Evolutionary conservation across 1,140 invertebrate species (phyloP).

Genomic region (Anastrepha obliqua): DNA sequence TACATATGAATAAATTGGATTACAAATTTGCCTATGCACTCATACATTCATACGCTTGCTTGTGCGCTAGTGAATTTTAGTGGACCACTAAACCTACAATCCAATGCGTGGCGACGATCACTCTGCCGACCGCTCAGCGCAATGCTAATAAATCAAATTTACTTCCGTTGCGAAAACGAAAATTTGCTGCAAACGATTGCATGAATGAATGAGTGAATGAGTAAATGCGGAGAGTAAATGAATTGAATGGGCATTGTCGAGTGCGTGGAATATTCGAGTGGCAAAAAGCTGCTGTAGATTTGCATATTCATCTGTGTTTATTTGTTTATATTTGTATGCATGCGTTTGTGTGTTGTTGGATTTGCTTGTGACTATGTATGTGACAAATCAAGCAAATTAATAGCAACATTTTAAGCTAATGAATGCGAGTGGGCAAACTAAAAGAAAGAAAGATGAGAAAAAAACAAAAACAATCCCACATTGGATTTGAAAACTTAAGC

Average conservation of each 20-base stretch:
- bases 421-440: neutral
- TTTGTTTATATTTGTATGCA: neutral
- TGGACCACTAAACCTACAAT: constrained; percentile 25
- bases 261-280: constrained; percentile 42
- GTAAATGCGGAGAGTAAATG: neutral
- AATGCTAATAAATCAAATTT: constrained; percentile 48
- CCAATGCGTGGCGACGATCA: neutral
- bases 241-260: constrained; percentile 41
- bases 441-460: neutral
- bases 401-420: constrained; percentile 29
- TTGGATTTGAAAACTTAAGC: neutral
- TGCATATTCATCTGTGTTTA: neutral
- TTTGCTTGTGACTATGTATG: neutral
- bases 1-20: neutral
- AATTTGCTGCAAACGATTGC: neutral
- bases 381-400: constrained; percentile 25
- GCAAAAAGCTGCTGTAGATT: neutral
- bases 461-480: neutral
- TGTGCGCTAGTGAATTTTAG: neutral
- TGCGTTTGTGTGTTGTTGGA: neutral
- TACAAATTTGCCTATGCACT: neutral
- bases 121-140: neutral
- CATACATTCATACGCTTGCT: neutral
- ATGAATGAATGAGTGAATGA: constrained; percentile 11
- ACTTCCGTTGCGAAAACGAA: constrained; percentile 45